These are phyloP conservation scores for Heliconius nattereri DNA, from an alignment of 1,140 invertebrate genomes.

Conservation along the genomic window DNA sequence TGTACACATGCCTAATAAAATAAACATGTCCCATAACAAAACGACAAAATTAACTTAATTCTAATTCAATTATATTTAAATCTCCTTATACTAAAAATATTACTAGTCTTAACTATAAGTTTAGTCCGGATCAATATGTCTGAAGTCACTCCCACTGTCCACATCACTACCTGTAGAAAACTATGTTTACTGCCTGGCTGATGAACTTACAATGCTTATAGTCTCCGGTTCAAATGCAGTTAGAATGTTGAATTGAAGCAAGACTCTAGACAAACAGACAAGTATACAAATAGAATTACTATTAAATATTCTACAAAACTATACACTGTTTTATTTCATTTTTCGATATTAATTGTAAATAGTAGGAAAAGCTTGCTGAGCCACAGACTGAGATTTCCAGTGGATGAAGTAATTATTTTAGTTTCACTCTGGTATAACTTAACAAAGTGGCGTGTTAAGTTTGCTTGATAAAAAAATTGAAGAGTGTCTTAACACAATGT, in stretches of 20 bases:
- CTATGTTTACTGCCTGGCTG: constrained; percentile 67
- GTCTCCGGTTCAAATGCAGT: constrained; percentile 66
- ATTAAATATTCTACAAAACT: too few relatives aligned
- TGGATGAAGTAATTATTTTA: too few relatives aligned
- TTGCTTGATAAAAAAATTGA: too few relatives aligned
- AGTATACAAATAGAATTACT: too few relatives aligned
- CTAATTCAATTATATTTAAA: constrained; percentile 74
- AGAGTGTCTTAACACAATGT: too few relatives aligned
- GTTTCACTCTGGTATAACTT: too few relatives aligned
- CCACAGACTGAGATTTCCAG: too few relatives aligned
- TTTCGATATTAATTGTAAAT: too few relatives aligned
- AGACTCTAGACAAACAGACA: constrained; percentile 8
- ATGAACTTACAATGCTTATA: constrained; percentile 63
- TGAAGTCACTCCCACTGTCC: constrained; percentile 71
- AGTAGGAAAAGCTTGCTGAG: too few relatives aligned
- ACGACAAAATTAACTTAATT: constrained; percentile 70
- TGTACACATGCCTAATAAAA: constrained; percentile 60
- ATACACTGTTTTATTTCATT: too few relatives aligned
- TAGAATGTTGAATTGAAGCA: constrained; percentile 38
- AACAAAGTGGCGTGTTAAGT: too few relatives aligned
- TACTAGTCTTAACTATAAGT: constrained; percentile 70
- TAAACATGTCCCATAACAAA: constrained; percentile 58
- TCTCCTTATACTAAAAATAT: constrained; percentile 69
- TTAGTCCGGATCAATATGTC: constrained; percentile 73
- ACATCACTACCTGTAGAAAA: constrained; percentile 73